phyloP scores from a whole-genome alignment of 2,113 vertebrate species.

The mouse (Mus musculus) region DNA sequence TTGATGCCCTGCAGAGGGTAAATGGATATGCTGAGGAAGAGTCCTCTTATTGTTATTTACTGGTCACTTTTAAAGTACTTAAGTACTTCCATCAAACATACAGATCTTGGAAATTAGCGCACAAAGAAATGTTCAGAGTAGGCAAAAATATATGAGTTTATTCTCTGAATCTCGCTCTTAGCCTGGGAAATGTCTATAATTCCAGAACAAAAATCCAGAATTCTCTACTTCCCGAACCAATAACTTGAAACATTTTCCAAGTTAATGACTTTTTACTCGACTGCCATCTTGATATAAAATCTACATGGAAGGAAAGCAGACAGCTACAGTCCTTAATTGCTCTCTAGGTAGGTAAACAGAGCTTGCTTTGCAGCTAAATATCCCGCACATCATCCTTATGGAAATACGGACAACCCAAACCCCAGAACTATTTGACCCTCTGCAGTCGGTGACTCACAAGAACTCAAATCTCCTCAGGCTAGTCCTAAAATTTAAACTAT shows the following conservation, averaged over 20 bases:
- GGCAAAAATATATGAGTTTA: background rate
- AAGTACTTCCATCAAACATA: background rate
- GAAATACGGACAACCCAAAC: background rate
- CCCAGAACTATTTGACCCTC: background rate
- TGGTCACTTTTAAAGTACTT: background rate
- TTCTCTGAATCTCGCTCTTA: background rate
- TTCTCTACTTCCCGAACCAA: slow-evolving; percentile 30
- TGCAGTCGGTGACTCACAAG: background rate
- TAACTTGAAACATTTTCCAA: slow-evolving; percentile 50
- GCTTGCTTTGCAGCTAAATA: background rate
- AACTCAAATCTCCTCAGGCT: background rate
- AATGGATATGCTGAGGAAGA: background rate
- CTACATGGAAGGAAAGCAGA: slow-evolving; percentile 59
- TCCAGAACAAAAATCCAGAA: slow-evolving; percentile 14
- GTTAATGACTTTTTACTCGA: background rate
- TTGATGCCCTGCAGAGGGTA: background rate
- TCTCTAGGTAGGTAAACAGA: slow-evolving; percentile 7
- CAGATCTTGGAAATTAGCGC: slow-evolving; percentile 24
- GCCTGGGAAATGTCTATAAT: background rate
- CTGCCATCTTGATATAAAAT: slow-evolving; percentile 47
- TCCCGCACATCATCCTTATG: background rate
- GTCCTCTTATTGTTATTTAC: background rate
- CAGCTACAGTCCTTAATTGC: background rate
- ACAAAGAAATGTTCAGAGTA: background rate
- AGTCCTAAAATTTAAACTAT: slow-evolving; percentile 5